Evolutionary conservation across 1,140 invertebrate genomes (phyloP), one percentile per base, ranked within the genome.

Genomic region (Aphelenchoides fujianensis): DNA sequence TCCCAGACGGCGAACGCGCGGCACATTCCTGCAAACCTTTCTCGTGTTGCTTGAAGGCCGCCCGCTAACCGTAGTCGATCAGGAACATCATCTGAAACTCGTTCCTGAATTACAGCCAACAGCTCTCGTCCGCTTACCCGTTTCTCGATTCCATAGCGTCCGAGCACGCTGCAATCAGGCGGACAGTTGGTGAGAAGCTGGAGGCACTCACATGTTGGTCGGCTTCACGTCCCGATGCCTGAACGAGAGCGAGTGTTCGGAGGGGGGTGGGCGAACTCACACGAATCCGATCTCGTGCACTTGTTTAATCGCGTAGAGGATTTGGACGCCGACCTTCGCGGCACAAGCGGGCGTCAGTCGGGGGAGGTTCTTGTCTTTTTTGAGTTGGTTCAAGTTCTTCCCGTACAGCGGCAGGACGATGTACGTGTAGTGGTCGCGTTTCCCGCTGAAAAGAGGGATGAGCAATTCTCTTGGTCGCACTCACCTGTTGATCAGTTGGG

Each of bases 161-260:
- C 63, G 32, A 66, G 27, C 16, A 66, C 31, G 12, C n/a, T n/a
- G n/a, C n/a, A n/a, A n/a, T n/a, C n/a, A n/a, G n/a, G n/a, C n/a
- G n/a, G n/a, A n/a, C n/a, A n/a, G n/a, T n/a, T n/a, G n/a, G n/a
- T n/a, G n/a, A n/a, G n/a, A n/a, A n/a, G n/a, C n/a, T n/a, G n/a
- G n/a, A n/a, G n/a, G n/a, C n/a, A n/a, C n/a, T n/a, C n/a, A n/a
- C n/a, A 70, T 32, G 34, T 71, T 3, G 7, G 16, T 31, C 19
- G 69, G 69, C 19, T 71, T 71, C 1, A 71, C 64, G 59, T 71
- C 70, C 2, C 70, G 32, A 70, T 71, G 70, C n/a, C n/a, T n/a
- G n/a, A n/a, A n/a, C n/a, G n/a, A n/a, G n/a, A n/a, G n/a, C n/a
- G n/a, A n/a, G n/a, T n/a, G n/a, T n/a, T n/a, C n/a, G n/a, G n/a